Base-by-base conservation (phyloP, 1,140 invertebrate species). In the Intoshia linei region DNA sequence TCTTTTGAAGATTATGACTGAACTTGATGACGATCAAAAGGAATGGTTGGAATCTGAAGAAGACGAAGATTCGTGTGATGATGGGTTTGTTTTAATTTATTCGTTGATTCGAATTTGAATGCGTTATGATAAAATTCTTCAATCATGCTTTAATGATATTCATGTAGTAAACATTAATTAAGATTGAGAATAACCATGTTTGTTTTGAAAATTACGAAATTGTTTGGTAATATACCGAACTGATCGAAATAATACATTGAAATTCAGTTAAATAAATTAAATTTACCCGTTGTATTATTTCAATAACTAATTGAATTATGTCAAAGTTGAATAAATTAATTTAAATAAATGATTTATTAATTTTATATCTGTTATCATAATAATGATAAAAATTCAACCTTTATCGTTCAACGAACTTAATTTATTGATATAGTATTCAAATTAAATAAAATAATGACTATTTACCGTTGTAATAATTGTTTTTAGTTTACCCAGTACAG, bases 401-500 rank as follows among this genome's bases (percentile, higher is more conserved):
- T 1, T 7, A 19, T 10, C 21, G 37, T 18, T 14, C n/a, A 11
- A 34, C 19, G n/a, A 10, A 22, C n/a, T 34, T 20, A 37, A n/a
- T 30, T 21, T 24, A 14, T 36, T 40, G 23, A 29, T 17, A 5
- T 40, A 13, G 11, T 35, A 15, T 21, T 35, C 11, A 35, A 22
- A 7, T 7, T 13, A 3, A 40, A n/a, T 39, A 1, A 13, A 34
- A 13, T 5, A 36, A 27, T 6, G 17, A 30, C 7, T 29, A 20
- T 32, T 32, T 3, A 34, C 3, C 10, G 4, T 41, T 18, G 4
- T 4, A n/a, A n/a, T n/a, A n/a, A n/a, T 27, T 39, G 11, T 14
- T 40, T 18, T 31, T 43, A 75, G 74, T 44, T 87, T 84, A 55
- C 71, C 74, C 48, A 74, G 83, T 3, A 73, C 84, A 31, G 90